These are phyloP conservation scores for Platycheirus albimanus DNA, from an alignment of 2,888 invertebrate genomes.

Conservation along the genomic window DNA sequence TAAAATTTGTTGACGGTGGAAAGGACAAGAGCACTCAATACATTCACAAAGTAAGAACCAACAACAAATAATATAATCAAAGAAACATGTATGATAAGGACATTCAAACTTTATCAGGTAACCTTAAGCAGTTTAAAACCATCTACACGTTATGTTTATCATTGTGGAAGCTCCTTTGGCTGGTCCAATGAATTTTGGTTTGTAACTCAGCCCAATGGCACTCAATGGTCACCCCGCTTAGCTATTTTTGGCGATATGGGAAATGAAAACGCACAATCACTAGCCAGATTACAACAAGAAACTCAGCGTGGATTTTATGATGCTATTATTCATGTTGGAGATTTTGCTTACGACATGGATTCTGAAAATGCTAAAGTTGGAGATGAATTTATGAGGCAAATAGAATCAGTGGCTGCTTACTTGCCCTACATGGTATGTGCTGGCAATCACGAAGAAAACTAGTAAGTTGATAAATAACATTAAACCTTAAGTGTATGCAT, in stretches of 20 bases:
- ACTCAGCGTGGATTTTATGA: conserved; percentile 91
- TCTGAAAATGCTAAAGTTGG: conserved; percentile 91
- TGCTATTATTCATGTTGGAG: conserved; percentile 95
- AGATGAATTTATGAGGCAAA: conserved; percentile 96
- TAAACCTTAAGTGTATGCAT: no score
- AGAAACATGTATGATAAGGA: no score
- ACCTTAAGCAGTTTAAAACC: conserved; percentile 85
- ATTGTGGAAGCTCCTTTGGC: conserved; percentile 90
- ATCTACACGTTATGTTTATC: conserved; percentile 89
- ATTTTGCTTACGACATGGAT: conserved; percentile 98
- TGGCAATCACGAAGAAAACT: conserved; percentile 95
- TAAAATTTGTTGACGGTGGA: conserved; percentile 90
- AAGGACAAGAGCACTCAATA: conserved; percentile 86
- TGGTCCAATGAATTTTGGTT: conserved; percentile 93
- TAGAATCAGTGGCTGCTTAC: conserved; percentile 93
- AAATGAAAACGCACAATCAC: conserved; percentile 92
- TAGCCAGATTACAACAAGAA: conserved; percentile 92
- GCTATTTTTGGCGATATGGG: conserved; percentile 98
- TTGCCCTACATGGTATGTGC: conserved; percentile 96
- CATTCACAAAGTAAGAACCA: conserved; percentile 88
- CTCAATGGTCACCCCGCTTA: conserved; percentile 90
- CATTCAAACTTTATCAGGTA: conserved; percentile 77
- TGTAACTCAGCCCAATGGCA: conserved; percentile 86
- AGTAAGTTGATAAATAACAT: conserved; percentile 84
- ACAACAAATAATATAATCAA: conserved; percentile 47